phyloP scores from a whole-genome alignment of 1,140 invertebrate genomes.

The Ceratitis capitata region DNA sequence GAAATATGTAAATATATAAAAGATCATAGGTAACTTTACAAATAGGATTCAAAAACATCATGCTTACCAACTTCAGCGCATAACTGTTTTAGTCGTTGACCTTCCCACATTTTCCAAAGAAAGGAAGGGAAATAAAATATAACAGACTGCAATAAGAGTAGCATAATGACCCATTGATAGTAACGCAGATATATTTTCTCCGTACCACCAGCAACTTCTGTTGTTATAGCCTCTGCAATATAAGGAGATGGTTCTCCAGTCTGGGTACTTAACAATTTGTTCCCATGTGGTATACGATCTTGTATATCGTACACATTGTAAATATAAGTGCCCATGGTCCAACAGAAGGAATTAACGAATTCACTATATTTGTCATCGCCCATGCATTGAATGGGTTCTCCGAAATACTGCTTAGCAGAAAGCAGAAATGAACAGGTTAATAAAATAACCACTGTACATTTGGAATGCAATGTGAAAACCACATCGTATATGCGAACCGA shows the following conservation, averaged over 20 bases:
- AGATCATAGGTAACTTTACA: too few relatives aligned
- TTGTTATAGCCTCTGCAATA: not conserved
- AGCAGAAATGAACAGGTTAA: slow-evolving; percentile 74
- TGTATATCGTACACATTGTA: slow-evolving; percentile 64
- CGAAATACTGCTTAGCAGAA: slow-evolving; percentile 78
- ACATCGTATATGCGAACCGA: slow-evolving; percentile 74
- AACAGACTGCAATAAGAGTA: slow-evolving; percentile 81
- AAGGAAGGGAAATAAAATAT: slow-evolving; percentile 79
- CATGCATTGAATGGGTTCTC: slow-evolving; percentile 76
- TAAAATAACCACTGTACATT: slow-evolving; percentile 73
- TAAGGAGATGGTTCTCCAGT: not conserved
- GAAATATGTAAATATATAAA: too few relatives aligned
- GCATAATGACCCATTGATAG: slow-evolving; percentile 90
- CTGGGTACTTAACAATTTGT: not conserved
- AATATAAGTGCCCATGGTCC: slow-evolving; percentile 81
- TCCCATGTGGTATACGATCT: not conserved
- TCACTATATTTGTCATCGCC: slow-evolving; percentile 67
- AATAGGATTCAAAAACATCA: slow-evolving; percentile 1
- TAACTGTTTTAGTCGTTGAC: slow-evolving; percentile 69
- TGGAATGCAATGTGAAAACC: slow-evolving; percentile 75
- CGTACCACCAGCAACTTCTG: slow-evolving; percentile 63
- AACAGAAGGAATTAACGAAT: slow-evolving; percentile 78
- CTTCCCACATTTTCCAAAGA: slow-evolving; percentile 82
- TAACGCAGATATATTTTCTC: slow-evolving; percentile 78
- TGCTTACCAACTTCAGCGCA: slow-evolving; percentile 66